Evolutionary conservation across 2,888 invertebrate species (phyloP), one percentile per base, ranked within the genome.

Genomic region (Erebia aethiops): DNA sequence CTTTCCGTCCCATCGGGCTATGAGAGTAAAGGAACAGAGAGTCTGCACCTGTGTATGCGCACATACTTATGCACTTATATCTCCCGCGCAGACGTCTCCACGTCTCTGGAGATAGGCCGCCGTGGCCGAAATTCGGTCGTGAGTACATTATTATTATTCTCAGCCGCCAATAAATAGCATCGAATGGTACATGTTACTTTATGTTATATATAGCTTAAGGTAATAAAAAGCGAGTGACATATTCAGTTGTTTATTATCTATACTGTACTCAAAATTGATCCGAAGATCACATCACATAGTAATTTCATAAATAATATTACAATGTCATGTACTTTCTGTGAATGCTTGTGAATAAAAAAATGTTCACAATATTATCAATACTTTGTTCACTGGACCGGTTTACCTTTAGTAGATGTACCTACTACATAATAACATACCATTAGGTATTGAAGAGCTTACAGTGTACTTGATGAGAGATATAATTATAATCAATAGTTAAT

Each of bases 241-340:
- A 95, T 95, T 95, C 94, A 94, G 93, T 94, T 93, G 95, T 95
- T 95, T 95, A 95, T 95, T 95, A 95, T 95, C 95, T 95, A 95
- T 95, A 95, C 95, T 95, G 95, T 95, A 95, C 95, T 95, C 95
- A 95, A 95, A 95, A 95, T 95, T 94, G 95, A 95, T 95, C 95
- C 94, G 93, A 93, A 93, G 95, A 95, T 95, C 95, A 94, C 95
- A 95, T 95, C 95, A 95, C 95, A 95, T 95, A 95, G 95, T 95
- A 95, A 95, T 92, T 94, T 93, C 90, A 94, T 92, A 94, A 92
- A 92, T 92, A 94, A 93, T 93, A 93, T 93, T 94, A 94, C 93
- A 93, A 94, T 94, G 93, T 94, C 93, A 94, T 94, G 92, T 92
- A 92, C 91, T 93, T 91, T 91, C 89, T 92, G 91, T 91, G 87